Evolutionary conservation across 1,140 invertebrate species (phyloP), one percentile per base, ranked within the genome.

Genomic region (Diabrotica virgifera): DNA sequence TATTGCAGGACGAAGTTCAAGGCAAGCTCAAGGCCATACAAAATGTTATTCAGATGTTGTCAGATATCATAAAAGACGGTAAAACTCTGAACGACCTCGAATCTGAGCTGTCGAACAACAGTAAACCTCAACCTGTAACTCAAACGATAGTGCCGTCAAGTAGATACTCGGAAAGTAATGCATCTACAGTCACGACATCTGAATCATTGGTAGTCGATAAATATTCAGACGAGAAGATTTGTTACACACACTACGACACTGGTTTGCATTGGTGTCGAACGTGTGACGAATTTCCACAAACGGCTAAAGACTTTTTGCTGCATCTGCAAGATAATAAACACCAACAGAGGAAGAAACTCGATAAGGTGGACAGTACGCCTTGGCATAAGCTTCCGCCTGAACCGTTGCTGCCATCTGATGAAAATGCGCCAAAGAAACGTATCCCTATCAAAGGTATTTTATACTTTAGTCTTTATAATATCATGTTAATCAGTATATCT

Each of bases 231-330:
- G 60, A 62, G 37, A 62, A 38, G 3, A 56, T 12, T 56, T 61
- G 57, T 84, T 90, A 90, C 74, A 86, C 91, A 38, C 90, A 92
- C 80, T 94, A 91, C 74, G 92, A 94, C 81, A 90, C 91, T 0
- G 91, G 93, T 79, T 87, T 92, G 81, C 91, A 94, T 80, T 94
- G 92, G 92, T 94, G 92, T 78, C 84, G 89, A 62, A 84, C 88
- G 54, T 94, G 92, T 80, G 87, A 92, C 79, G 88, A 91, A 71
- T 94, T 94, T 77, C 92, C 92, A 36, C 86, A 89, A 76, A 92
- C 91, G 9, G 91, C 91, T 53, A 91, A 91, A 77, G 90, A 92
- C 77, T 91, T 91, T 78, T 80, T 94, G 52, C 88, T 89, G 79
- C 92, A 94, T 84, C 83, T 93, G 61, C 92, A 94, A 75, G 86